Percentiles rank a stretch among this genome's conserved stretches.
These are phyloP conservation scores for Cyphomyrus plagiostoma DNA, from an alignment of 2,113 vertebrate species.

Conservation along the genomic window DNA sequence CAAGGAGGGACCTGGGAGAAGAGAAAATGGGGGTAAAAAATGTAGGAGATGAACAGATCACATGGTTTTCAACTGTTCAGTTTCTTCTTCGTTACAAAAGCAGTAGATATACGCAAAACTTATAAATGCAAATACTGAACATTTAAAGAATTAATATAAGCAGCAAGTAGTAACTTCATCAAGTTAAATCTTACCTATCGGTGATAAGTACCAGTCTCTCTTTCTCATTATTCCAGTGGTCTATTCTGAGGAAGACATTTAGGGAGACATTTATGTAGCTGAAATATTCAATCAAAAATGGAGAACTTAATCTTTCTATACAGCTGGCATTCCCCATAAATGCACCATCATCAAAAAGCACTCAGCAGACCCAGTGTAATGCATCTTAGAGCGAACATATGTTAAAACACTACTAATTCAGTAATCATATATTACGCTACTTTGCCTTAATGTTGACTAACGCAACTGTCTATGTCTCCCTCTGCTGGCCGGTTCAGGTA, in stretches of 20 bases:
- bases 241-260: constrained; percentile 62
- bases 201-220: constrained; percentile 87
- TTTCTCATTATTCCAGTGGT: constrained; percentile 97
- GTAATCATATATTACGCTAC: background rate
- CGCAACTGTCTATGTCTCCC: background rate
- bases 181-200: constrained; percentile 51
- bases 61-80: background rate
- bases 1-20: constrained; percentile 70
- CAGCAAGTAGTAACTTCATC: background rate
- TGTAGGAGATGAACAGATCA: background rate
- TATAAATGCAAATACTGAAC: background rate
- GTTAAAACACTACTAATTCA: background rate
- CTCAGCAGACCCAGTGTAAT: background rate
- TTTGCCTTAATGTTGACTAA: background rate
- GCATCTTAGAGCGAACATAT: background rate
- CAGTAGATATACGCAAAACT: background rate
- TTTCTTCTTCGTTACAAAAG: background rate
- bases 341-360: background rate
- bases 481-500: background rate
- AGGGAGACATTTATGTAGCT: background rate
- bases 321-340: background rate
- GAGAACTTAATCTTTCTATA: background rate
- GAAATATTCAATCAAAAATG: background rate
- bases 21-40: background rate
- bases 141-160: background rate